Percentiles rank a stretch among this genome's conserved stretches.
Evolutionary conservation across 2,113 vertebrate genomes (phyloP).

Genomic region (Vicugna pacos): DNA sequence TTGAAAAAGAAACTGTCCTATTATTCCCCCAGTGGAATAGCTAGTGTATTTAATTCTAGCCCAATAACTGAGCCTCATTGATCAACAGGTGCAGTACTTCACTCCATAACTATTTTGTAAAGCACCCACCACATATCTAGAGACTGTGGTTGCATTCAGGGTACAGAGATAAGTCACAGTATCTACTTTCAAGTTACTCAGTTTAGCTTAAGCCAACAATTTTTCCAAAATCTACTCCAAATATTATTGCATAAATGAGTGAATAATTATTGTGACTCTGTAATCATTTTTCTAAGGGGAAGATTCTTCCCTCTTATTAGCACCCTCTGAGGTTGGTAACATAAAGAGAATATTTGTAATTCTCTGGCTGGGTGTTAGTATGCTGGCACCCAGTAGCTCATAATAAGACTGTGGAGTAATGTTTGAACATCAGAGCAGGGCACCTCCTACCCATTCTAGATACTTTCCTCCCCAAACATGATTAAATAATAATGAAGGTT

Average conservation of each 20-base stretch:
- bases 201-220: neutral
- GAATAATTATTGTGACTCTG: neutral
- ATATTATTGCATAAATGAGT: neutral
- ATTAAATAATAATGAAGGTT: neutral
- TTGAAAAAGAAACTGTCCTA: neutral
- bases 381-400: neutral
- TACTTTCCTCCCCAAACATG: neutral
- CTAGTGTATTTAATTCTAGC: neutral
- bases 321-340: neutral
- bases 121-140: neutral
- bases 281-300: neutral
- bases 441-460: no score
- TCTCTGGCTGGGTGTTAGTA: neutral
- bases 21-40: neutral
- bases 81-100: neutral
- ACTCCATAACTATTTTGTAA: neutral
- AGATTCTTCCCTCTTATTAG: neutral
- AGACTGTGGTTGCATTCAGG: neutral
- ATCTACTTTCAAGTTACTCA: neutral
- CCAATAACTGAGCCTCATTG: neutral
- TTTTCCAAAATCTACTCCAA: slow-evolving; percentile 21
- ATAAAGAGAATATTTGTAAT: neutral
- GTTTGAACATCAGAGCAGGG: neutral
- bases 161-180: neutral
- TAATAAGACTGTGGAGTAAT: neutral